Evolutionary conservation across 1,140 invertebrate species (phyloP).

Genomic region (Sycophila sp.): DNA sequence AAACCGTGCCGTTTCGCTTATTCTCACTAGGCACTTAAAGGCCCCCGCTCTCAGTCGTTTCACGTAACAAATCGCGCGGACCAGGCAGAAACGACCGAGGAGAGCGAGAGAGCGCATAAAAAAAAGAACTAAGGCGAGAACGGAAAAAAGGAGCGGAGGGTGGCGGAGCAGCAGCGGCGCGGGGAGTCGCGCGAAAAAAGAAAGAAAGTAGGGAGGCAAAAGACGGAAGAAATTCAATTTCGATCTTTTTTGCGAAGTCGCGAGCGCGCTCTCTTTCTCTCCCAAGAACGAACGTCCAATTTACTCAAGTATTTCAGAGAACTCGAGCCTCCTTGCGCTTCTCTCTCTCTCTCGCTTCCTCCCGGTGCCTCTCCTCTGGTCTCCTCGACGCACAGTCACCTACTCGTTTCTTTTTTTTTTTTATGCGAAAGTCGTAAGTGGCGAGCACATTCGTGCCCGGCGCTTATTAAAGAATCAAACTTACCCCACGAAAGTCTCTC

Average conservation of each 20-base stretch:
- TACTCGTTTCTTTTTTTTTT: too few species aligned
- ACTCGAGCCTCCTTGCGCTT: slow-evolving; percentile 20
- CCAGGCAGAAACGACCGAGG: background rate
- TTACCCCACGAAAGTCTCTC: background rate
- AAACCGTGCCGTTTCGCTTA: slow-evolving; percentile 24
- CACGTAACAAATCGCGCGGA: slow-evolving; percentile 31
- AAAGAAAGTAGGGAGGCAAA: background rate
- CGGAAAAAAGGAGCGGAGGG: background rate
- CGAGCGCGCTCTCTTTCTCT: slow-evolving; percentile 18
- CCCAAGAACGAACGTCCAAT: slow-evolving; percentile 35
- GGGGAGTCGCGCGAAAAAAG: background rate
- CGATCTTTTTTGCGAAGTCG: slow-evolving; percentile 34
- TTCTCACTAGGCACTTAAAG: slow-evolving; percentile 9
- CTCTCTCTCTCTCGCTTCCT: background rate
- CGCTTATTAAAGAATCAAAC: slow-evolving; percentile 36
- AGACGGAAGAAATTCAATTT: slow-evolving; percentile 39
- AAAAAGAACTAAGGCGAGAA: background rate
- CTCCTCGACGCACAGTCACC: background rate
- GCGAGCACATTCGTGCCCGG: slow-evolving; percentile 26
- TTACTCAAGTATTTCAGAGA: slow-evolving; percentile 38
- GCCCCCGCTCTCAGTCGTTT: slow-evolving; percentile 15
- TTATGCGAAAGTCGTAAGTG: slow-evolving; percentile 33
- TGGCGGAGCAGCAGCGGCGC: background rate
- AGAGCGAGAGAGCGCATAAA: background rate
- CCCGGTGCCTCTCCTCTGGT: too few species aligned